Conservation (phyloP, 2,888 invertebrate species). For the Amaurobius ferox region DNA sequence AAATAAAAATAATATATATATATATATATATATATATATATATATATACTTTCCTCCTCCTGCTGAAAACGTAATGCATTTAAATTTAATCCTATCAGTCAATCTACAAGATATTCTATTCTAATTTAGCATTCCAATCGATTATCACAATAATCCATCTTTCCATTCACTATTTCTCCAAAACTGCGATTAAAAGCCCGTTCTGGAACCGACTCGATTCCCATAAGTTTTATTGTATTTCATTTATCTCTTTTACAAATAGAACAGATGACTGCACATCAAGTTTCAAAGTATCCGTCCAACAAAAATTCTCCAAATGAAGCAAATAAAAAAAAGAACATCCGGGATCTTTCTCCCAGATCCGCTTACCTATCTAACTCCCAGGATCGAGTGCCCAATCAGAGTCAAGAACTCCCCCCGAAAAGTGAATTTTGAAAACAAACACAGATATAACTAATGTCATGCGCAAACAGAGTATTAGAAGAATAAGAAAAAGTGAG, state of each 20-base stretch:
- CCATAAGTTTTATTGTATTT: neutral
- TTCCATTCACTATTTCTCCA: too few relatives aligned
- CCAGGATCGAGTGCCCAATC: conserved; percentile 46
- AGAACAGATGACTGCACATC: conserved; percentile 12
- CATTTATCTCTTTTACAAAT: neutral
- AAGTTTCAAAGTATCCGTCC: conserved; percentile 1
- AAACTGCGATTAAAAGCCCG: too few relatives aligned
- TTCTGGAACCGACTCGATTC: neutral
- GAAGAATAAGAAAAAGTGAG: conserved; percentile 27
- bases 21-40: too few relatives aligned
- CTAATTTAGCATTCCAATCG: too few relatives aligned
- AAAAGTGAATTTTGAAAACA: conserved; percentile 70
- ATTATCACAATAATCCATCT: too few relatives aligned
- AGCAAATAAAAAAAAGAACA: conserved; percentile 35
- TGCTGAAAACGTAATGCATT: too few relatives aligned
- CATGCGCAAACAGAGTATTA: conserved; percentile 68
- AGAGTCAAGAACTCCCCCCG: conserved; percentile 48
- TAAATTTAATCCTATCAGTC: too few relatives aligned
- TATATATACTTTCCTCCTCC: too few relatives aligned
- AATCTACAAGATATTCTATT: too few relatives aligned
- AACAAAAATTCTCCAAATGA: conserved; percentile 5
- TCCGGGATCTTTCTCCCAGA: conserved; percentile 59
- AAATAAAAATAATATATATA: too few relatives aligned
- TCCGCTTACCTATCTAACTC: conserved; percentile 52
- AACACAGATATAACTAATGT: conserved; percentile 72